Evolutionary conservation across 2,797 vertebrate species (phyloP).

Genomic region (Acrossocheilus fasciatus): DNA sequence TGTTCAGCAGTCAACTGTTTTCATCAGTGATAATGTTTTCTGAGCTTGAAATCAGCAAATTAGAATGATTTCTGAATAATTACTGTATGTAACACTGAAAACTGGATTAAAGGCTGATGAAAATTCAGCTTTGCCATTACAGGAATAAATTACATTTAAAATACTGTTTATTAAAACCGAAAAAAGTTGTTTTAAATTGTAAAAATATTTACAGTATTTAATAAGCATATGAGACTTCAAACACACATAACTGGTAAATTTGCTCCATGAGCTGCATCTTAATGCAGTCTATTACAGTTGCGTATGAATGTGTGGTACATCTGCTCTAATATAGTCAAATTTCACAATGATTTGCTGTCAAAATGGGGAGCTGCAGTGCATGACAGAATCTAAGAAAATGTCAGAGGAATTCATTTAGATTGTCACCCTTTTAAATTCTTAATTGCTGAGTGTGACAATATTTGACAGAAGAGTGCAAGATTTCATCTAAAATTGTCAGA

Average conservation of each 20-base stretch:
- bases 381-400: neutral
- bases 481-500: slow-evolving; percentile 3
- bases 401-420: neutral
- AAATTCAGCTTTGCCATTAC: neutral
- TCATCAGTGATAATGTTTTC: neutral
- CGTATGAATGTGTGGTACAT: too few species aligned
- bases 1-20: neutral
- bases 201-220: neutral
- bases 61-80: neutral
- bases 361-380: neutral
- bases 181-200: neutral
- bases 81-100: neutral
- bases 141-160: neutral
- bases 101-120: too few species aligned
- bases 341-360: neutral
- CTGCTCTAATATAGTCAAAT: neutral
- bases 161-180: neutral
- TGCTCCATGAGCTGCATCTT: neutral
- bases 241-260: neutral
- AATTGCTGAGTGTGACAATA: neutral
- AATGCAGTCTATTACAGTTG: neutral
- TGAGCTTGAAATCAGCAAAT: neutral
- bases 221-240: neutral
- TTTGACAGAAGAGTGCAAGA: neutral
- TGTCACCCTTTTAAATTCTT: neutral